A percentile compares a stretch with the other conserved stretches of the same genome.
These are phyloP conservation scores for Urosaurus nigricauda DNA, from an alignment of 2,797 vertebrate genomes.

Conservation along the genomic window DNA sequence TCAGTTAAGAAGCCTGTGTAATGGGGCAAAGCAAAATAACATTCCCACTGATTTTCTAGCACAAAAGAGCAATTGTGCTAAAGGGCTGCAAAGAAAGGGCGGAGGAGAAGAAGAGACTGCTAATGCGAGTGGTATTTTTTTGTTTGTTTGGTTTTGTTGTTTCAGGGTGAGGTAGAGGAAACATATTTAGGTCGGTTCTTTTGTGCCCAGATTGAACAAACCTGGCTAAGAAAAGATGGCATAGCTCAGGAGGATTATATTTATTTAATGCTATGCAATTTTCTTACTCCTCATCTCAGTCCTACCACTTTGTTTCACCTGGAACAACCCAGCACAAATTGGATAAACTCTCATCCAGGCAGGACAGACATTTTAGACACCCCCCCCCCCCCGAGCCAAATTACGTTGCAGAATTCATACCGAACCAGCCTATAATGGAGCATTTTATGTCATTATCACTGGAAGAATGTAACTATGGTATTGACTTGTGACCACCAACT, in stretches of 20 bases:
- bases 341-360: not conserved
- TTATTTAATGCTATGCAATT: not conserved
- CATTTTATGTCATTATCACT: too few species aligned
- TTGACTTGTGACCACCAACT: too few species aligned
- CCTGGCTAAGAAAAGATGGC: not conserved
- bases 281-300: not conserved
- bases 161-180: not conserved
- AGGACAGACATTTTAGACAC: too few species aligned
- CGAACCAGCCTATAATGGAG: too few species aligned
- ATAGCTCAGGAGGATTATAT: not conserved
- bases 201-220: not conserved
- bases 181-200: too few species aligned
- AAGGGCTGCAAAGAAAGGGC: not conserved
- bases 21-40: not conserved
- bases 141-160: too few species aligned
- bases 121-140: not conserved
- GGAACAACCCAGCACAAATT: not conserved
- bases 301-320: not conserved
- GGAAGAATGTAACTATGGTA: too few species aligned
- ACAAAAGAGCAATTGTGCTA: conserved; percentile 21
- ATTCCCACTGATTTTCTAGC: not conserved
- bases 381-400: too few species aligned
- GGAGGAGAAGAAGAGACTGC: not conserved
- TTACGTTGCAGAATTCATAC: too few species aligned
- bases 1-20: not conserved